A percentile compares a stretch with the other conserved stretches of the same genome.
phyloP scores from a whole-genome alignment of 1,140 invertebrate genomes.

The Heliconius melpomene region DNA sequence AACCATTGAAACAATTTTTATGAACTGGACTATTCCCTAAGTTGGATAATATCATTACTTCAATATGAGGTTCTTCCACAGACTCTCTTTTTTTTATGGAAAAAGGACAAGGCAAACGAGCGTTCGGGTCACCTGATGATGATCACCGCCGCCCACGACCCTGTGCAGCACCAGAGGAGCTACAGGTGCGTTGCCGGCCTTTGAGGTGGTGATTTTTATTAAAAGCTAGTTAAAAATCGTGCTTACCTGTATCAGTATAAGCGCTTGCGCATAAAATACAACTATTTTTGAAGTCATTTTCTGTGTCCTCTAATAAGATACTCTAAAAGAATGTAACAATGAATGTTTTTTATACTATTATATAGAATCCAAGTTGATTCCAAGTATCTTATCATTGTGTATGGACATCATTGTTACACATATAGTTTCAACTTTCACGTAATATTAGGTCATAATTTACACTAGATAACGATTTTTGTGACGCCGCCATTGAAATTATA shows the following conservation, averaged over 20 bases:
- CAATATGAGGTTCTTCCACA: no score
- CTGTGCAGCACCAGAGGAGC: no score
- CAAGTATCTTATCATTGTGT: not conserved
- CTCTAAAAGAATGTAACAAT: not conserved
- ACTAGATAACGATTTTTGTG: not conserved
- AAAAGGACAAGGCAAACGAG: no score
- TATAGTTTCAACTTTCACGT: not conserved
- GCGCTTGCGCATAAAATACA: not conserved
- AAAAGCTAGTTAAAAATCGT: not conserved
- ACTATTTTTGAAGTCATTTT: not conserved
- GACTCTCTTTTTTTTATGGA: no score
- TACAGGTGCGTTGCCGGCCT: no score
- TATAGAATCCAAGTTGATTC: not conserved
- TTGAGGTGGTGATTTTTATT: no score
- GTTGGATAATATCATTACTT: no score
- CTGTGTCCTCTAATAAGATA: not conserved
- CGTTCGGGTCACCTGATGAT: no score
- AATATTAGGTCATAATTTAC: not conserved
- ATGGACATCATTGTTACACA: not conserved
- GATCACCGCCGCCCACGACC: no score
- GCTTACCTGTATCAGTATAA: constrained; percentile 8
- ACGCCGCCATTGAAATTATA: not conserved
- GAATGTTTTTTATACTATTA: not conserved
- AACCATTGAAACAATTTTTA: not conserved
- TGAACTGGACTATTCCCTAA: no score